Base-by-base conservation (phyloP, 1,140 invertebrate species). In the Oreohelix idahoensis region DNA sequence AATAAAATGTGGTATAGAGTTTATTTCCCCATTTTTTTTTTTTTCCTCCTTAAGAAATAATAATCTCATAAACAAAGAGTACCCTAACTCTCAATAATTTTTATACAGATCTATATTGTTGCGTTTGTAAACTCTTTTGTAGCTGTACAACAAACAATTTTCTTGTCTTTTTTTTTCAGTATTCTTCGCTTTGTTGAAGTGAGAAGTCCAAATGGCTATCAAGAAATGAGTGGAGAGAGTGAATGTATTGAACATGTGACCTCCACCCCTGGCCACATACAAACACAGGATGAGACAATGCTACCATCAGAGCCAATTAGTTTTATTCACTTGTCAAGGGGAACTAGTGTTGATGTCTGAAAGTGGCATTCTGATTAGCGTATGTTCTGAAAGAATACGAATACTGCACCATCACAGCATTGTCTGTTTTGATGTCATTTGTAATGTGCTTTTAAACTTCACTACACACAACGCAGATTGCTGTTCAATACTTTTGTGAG, bases 121-220 rank as follows among this genome's bases (percentile, higher is more conserved):
- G n/a, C n/a, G n/a, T n/a, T n/a, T n/a, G n/a, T n/a, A n/a, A n/a
- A n/a, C n/a, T n/a, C n/a, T n/a, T n/a, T n/a, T n/a, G n/a, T n/a
- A n/a, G n/a, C n/a, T n/a, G n/a, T n/a, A n/a, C n/a, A n/a, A 45
- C 5, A 58, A 20, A 15, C 53, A 58, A 58, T 58, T n/a, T 58
- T 58, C 2, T 58, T 58, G 23, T 58, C 53, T 58, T 58, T 4
- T 58, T 58, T n/a, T 15, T 66, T 10, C 71, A 82, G 80, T 38
- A 36, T 42, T 38, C 71, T 82, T 23, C 58, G 36, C 32, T 82
- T 73, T 75, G 71, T 82, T 42, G 80, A 82, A 58, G 71, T 45
- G 32, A 74, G 71, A 51, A 74, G 49, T 75, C 80, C 80, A 15
- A 70, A 73, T 73, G 80, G 66, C 13, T 82, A 82, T 58, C 70